Percentiles rank a stretch among this genome's conserved stretches.
phyloP scores from a whole-genome alignment of 2,113 vertebrate genomes.

The Psittacula cyanocephala region DNA sequence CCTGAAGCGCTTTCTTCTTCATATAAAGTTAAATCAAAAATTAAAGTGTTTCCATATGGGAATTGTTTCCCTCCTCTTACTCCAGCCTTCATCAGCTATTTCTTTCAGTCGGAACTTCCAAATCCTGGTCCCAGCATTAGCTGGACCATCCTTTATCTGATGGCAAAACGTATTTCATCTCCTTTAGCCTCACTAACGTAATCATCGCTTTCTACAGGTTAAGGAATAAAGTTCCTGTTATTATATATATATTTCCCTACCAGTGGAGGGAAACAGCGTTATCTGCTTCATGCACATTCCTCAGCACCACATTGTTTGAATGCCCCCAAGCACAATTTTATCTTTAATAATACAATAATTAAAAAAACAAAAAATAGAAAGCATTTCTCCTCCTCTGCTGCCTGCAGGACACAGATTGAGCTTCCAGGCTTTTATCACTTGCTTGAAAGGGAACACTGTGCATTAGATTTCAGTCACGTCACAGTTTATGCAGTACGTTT shows the following conservation, averaged over 20 bases:
- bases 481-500: not conserved
- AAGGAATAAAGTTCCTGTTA: conserved; percentile 24
- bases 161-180: not conserved
- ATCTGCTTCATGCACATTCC: conserved; percentile 24
- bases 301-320: not conserved
- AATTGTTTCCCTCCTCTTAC: not conserved
- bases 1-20: not conserved
- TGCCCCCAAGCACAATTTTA: not conserved
- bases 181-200: not conserved
- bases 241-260: not conserved
- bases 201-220: conserved; percentile 14
- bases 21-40: not conserved
- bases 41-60: not conserved
- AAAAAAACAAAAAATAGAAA: not conserved
- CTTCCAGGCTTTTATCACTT: not conserved
- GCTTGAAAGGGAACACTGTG: not conserved
- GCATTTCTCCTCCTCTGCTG: not conserved
- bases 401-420: not conserved
- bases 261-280: not conserved
- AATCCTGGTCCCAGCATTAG: not conserved
- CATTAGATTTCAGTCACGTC: not conserved
- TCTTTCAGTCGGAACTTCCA: not conserved
- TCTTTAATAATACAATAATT: conserved; percentile 15
- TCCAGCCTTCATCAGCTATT: not conserved
- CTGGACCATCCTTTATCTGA: not conserved